Base-by-base conservation (phyloP, 2,888 invertebrate species). In the Eupithecia subfuscata region DNA sequence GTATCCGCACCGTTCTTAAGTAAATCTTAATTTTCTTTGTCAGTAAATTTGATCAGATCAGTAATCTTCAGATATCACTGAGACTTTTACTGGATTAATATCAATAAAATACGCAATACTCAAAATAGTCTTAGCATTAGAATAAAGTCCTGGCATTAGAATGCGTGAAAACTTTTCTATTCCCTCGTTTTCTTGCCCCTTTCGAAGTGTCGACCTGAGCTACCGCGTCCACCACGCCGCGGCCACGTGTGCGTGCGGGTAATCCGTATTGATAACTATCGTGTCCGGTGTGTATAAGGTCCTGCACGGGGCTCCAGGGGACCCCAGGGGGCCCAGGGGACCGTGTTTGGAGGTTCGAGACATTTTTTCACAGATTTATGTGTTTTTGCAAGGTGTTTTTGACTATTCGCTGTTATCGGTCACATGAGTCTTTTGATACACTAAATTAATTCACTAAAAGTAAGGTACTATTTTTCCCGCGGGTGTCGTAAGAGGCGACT, bases 251-350 rank as follows among this genome's bases (percentile, higher is more conserved):
- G 84, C 84, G 80, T 65, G 82, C 82, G 86, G 87, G 88, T 91
- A 92, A 92, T 89, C 92, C 87, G 88, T 89, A 92, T 91, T 91
- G 92, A 92, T 92, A 91, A 90, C 89, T 86, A 88, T 88, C 87
- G 86, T 80, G 89, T 88, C 86, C 86, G 86, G 86, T 84, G 86
- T 87, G 84, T 84, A 87, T 86, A 86, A 64, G 64, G 64, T 64
- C 30, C 64, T 25, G 68, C 40, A n/a, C 68, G 43, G 65, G 37
- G 37, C 43, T 40, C 22, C 14, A 40, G 40, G 68, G 43, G 43
- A 40, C 40, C 9, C n/a, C 37, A 12, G 34, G 37, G 65, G 65
- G 40, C 37, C 37, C 65, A 37, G 60, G 60, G 52, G 25, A 25
- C 14, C 60, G 14, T 60, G 60, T 60, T 60, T 25, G 2, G 64